Percentiles rank a stretch among this genome's conserved stretches.
These are phyloP conservation scores for Acanthurus leucopareius DNA, from an alignment of 2,797 vertebrate genomes.

Conservation along the genomic window DNA sequence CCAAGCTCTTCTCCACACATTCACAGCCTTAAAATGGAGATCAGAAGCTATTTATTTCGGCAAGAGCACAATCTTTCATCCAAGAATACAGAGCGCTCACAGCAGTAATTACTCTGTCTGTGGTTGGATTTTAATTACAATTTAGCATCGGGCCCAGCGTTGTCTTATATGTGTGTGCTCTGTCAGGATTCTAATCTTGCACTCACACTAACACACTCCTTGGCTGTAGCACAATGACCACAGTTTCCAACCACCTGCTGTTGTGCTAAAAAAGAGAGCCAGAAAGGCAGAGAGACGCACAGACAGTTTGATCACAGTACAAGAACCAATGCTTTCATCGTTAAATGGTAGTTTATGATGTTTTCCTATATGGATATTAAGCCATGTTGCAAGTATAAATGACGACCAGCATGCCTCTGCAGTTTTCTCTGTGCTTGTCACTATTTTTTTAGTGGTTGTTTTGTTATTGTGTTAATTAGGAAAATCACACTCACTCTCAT, in stretches of 20 bases:
- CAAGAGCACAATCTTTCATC: constrained; percentile 35
- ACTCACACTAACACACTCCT: constrained; percentile 62
- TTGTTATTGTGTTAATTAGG: background rate
- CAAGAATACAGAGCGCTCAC: constrained; percentile 35
- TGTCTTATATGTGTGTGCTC: constrained; percentile 38
- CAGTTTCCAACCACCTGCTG: constrained; percentile 66
- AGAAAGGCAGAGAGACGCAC: constrained; percentile 26
- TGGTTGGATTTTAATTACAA: constrained; percentile 72
- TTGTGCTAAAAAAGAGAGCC: constrained; percentile 55
- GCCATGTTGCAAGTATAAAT: background rate
- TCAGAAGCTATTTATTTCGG: constrained; percentile 34
- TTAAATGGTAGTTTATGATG: constrained; percentile 10
- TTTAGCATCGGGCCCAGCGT: constrained; percentile 45
- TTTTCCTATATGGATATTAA: constrained; percentile 13
- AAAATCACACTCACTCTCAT: background rate
- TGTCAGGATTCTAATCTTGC: constrained; percentile 61
- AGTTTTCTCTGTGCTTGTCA: no score
- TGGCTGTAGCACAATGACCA: constrained; percentile 62
- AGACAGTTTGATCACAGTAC: constrained; percentile 32
- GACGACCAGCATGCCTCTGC: background rate
- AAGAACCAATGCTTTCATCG: constrained; percentile 26
- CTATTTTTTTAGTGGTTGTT: no score
- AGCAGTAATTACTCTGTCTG: constrained; percentile 68
- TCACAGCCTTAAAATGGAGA: constrained; percentile 8
- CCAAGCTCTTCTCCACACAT: background rate